Conservation (phyloP, 2,113 vertebrate genomes). For the Rhea americana region DNA sequence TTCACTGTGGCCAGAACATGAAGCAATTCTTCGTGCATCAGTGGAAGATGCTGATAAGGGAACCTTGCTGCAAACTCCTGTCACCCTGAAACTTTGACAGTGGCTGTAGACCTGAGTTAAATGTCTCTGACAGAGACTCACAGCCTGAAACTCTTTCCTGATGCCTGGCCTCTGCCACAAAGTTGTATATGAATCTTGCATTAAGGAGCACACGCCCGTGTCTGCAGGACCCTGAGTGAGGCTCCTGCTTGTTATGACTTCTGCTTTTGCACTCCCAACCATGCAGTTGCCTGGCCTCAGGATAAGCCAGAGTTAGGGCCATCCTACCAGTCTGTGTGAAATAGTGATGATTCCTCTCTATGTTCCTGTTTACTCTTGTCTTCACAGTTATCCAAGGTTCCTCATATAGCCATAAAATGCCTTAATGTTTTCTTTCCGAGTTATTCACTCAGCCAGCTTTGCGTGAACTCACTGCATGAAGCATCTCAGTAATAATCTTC, state of each 20-base stretch:
- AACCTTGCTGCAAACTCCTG: neutral
- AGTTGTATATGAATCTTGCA: accelerated
- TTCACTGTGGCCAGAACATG: accelerated
- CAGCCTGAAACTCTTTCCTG: neutral
- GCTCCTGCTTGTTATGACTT: neutral
- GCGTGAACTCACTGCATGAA: neutral
- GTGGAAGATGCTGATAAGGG: neutral
- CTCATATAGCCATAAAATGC: neutral
- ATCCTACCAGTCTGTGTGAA: neutral
- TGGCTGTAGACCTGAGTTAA: neutral
- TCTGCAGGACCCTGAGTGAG: neutral
- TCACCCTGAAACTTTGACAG: neutral
- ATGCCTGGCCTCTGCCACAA: neutral
- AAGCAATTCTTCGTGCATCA: neutral
- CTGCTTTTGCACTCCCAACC: neutral
- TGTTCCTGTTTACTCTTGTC: neutral
- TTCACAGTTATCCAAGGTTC: neutral
- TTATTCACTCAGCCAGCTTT: neutral
- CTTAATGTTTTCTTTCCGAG: neutral
- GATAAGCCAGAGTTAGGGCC: neutral
- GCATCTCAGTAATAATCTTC: neutral
- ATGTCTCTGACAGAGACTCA: neutral
- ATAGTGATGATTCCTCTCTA: neutral
- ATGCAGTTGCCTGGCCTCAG: accelerated
- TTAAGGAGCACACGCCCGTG: neutral